Evolutionary conservation across 2,888 invertebrate species (phyloP), one percentile per base, ranked within the genome.

Genomic region (Leucoma salicis): DNA sequence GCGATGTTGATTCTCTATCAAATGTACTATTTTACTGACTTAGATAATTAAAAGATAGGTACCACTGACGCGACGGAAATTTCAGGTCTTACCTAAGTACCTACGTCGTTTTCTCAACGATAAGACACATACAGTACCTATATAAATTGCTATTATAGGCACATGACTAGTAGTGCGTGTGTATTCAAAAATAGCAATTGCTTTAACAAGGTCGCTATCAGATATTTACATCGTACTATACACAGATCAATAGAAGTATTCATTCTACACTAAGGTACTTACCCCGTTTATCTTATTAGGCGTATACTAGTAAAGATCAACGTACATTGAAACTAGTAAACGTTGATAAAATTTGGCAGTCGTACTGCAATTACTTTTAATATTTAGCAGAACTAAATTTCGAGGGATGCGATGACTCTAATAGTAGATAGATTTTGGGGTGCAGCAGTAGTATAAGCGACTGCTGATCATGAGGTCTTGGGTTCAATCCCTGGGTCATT

Each of bases 261-360:
- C 51, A 49, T 51, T 45, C 42, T 37, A 43, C 52, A 39, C 49
- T 49, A 36, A 49, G 35, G 47, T 47, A 54, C n/a, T n/a, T n/a
- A n/a, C 37, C 15, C 18, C 46, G 36, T 52, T 49, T 52, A 59
- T 57, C 55, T 50, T 52, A 60, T 59, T 53, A 60, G 42, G 27
- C 35, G 42, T 53, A 54, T 32, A 33, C 49, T 42, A 39, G 5
- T 13, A 46, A 57, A 24, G 37, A 7, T 16, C 29, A 37, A 28
- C 49, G 49, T 16, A 41, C 31, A 54, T 34, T 24, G 31, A 1
- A 25, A 35, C 0, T 4, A 8, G 25, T 39, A 41, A 36, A 4
- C 35, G 55, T 32, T 10, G 10, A n/a, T 3, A 14, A 27, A 13
- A 15, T 8, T 24, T 21, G n/a, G n/a, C n/a, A n/a, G n/a, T n/a